Evolutionary conservation across 2,888 invertebrate species (phyloP).

Genomic region (Eristalinus aeneus): DNA sequence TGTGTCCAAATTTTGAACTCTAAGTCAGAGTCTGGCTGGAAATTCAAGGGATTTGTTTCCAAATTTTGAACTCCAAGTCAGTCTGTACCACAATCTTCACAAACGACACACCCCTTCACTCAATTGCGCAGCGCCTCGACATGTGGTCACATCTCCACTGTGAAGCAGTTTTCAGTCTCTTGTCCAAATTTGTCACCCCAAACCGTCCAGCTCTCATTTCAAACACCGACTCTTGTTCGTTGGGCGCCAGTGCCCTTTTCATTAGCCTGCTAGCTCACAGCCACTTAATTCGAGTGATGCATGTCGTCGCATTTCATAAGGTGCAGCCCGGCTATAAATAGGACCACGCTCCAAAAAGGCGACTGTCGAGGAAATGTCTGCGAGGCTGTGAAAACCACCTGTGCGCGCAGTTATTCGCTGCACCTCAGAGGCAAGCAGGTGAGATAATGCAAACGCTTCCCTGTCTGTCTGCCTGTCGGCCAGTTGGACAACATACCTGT

Average conservation of each 20-base stretch:
- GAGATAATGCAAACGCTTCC: neutral
- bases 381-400: neutral
- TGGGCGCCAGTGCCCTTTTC: neutral
- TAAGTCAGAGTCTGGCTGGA: too few relatives aligned
- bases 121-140: too few relatives aligned
- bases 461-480: neutral
- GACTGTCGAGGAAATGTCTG: too few relatives aligned
- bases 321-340: neutral
- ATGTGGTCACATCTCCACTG: too few relatives aligned
- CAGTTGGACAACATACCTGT: conserved; percentile 29
- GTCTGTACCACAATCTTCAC: too few relatives aligned
- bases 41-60: too few relatives aligned
- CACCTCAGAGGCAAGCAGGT: neutral
- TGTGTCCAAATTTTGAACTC: too few relatives aligned
- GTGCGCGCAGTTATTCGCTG: neutral
- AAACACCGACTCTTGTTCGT: neutral
- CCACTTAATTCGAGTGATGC: neutral
- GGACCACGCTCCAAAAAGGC: neutral
- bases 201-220: neutral
- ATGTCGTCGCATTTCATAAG: neutral
- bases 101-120: too few relatives aligned
- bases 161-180: too few relatives aligned
- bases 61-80: too few relatives aligned
- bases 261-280: neutral
- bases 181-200: neutral